phyloP scores from a whole-genome alignment of 2,888 invertebrate genomes.

The Osmoderma eremita region DNA sequence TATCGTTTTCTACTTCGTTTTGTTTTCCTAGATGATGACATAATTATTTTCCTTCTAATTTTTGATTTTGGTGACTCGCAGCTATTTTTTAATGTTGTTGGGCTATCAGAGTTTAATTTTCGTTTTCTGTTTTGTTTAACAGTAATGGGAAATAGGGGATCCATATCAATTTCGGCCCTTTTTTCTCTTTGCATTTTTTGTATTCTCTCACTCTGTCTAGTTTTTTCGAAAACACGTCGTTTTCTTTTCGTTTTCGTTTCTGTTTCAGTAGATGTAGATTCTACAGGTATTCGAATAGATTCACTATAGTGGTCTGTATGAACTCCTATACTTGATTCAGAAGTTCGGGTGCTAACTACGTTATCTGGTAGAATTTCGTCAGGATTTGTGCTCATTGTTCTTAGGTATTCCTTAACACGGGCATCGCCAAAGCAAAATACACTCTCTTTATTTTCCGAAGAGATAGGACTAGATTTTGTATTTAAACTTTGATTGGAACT shows the following conservation, averaged over 20 bases:
- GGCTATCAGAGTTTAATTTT: constrained; percentile 46
- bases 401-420: constrained; percentile 65
- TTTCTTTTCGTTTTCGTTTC: constrained; percentile 46
- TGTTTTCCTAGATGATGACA: constrained; percentile 39
- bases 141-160: constrained; percentile 49
- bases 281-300: constrained; percentile 16
- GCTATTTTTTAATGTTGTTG: constrained; percentile 26
- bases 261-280: constrained; percentile 50
- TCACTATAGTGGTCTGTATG: background rate
- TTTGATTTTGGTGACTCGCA: constrained; percentile 55
- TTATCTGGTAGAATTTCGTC: constrained; percentile 47
- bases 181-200: constrained; percentile 55
- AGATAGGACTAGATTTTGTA: constrained; percentile 46
- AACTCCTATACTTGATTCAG: constrained; percentile 45
- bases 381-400: constrained; percentile 60
- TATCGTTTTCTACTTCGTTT: constrained; percentile 42
- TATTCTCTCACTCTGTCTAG: constrained; percentile 61
- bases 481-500: constrained; percentile 45
- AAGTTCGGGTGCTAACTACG: constrained; percentile 46
- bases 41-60: constrained; percentile 55
- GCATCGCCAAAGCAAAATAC: constrained; percentile 65
- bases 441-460: constrained; percentile 53
- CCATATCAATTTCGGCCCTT: constrained; percentile 56
- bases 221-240: constrained; percentile 55
- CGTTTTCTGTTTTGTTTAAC: constrained; percentile 53